A percentile compares a stretch with the other conserved stretches of the same genome.
phyloP scores from a whole-genome alignment of 2,113 vertebrate species.

The Monopterus albus region DNA sequence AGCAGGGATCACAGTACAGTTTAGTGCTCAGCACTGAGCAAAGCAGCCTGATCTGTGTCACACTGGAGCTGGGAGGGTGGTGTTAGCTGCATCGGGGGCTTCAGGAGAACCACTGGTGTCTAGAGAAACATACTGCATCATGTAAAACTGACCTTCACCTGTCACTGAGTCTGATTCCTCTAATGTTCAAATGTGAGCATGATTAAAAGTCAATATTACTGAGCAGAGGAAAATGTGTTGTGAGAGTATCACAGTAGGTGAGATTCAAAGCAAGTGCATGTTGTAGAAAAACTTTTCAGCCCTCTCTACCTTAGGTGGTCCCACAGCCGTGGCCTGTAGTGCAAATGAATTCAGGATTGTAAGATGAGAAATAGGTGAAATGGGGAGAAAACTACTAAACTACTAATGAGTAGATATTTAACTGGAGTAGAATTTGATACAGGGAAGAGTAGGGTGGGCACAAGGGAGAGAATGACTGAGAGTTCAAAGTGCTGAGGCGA shows the following conservation, averaged over 20 bases:
- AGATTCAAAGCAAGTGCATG: too few species aligned
- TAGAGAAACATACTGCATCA: background rate
- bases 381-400: slow-evolving; percentile 21
- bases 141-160: too few species aligned
- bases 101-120: too few species aligned
- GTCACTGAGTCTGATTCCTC: background rate
- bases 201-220: too few species aligned
- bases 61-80: too few species aligned
- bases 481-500: slow-evolving; percentile 64
- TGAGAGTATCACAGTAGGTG: too few species aligned
- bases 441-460: slow-evolving; percentile 46
- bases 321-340: background rate
- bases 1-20: slow-evolving; percentile 24
- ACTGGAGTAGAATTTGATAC: slow-evolving; percentile 55
- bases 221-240: too few species aligned
- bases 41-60: too few species aligned
- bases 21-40: slow-evolving; percentile 4
- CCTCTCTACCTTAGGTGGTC: too few species aligned
- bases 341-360: slow-evolving; percentile 36
- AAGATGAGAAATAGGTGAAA: slow-evolving; percentile 50
- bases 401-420: slow-evolving; percentile 65
- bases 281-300: too few species aligned
- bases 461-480: slow-evolving; percentile 49
- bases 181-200: background rate
- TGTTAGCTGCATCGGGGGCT: too few species aligned